These are phyloP conservation scores for Melanerpes aurifrons DNA, from an alignment of 2,113 vertebrate species.

Conservation along the genomic window DNA sequence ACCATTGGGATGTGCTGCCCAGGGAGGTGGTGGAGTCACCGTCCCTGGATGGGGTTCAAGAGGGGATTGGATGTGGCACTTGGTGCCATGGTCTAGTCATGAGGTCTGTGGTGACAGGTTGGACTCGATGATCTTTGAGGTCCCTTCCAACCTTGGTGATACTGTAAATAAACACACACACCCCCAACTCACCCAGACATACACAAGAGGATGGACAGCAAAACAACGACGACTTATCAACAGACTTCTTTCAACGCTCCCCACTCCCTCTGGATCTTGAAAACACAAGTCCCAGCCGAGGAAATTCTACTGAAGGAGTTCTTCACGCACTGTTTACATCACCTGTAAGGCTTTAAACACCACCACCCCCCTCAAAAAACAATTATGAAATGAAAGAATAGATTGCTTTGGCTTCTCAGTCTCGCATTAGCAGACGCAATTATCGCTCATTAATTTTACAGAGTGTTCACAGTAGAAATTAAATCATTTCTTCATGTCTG, in stretches of 20 bases:
- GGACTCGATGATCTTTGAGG: too few relatives aligned
- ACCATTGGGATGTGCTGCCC: too few relatives aligned
- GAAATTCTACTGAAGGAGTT: neutral
- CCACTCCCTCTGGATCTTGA: neutral
- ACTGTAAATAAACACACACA: neutral
- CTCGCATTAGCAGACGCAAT: constrained; percentile 55
- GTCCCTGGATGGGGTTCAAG: too few relatives aligned
- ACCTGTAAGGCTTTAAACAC: constrained; percentile 13
- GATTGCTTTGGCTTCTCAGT: constrained; percentile 34
- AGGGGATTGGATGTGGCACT: too few relatives aligned
- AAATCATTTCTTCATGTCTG: constrained; percentile 61
- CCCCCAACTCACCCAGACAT: constrained; percentile 10
- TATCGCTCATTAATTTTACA: constrained; percentile 70
- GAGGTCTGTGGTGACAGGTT: too few relatives aligned
- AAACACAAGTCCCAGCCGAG: neutral
- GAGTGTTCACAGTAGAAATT: constrained; percentile 58
- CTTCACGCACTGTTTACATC: constrained; percentile 19
- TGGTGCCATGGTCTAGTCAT: too few relatives aligned
- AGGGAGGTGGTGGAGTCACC: too few relatives aligned
- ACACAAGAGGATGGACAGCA: neutral
- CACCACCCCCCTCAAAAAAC: too few relatives aligned
- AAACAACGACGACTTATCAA: neutral
- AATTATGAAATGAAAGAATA: neutral
- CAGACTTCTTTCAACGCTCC: neutral
- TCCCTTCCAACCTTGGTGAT: too few relatives aligned